Conservation (phyloP, 2,113 vertebrate genomes). For the Octodon degus region DNA sequence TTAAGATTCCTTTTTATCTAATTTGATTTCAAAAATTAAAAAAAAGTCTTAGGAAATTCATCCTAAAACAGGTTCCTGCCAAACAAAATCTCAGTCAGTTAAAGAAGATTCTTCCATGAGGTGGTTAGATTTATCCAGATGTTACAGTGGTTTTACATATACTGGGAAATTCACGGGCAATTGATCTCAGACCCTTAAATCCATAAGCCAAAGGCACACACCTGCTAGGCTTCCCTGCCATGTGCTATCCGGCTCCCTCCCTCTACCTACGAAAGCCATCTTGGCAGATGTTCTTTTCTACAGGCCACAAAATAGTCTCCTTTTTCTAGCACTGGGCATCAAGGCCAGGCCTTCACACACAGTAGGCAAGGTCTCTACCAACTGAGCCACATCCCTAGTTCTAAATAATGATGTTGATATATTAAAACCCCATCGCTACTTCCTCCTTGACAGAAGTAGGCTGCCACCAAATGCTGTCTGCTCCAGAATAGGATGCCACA, state of each 20-base stretch:
- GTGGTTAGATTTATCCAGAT: neutral
- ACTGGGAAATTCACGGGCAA: neutral
- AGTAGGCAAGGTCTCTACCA: neutral
- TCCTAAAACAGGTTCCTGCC: neutral
- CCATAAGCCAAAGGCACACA: neutral
- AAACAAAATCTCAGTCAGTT: neutral
- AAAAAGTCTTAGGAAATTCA: constrained; percentile 17
- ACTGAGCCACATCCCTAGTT: neutral
- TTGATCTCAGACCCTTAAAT: neutral
- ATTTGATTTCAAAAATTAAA: constrained; percentile 46
- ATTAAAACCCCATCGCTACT: constrained; percentile 30
- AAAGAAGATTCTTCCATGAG: neutral
- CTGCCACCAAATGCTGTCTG: neutral
- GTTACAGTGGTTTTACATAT: neutral
- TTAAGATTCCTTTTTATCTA: constrained; percentile 50
- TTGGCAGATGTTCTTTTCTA: constrained; percentile 19
- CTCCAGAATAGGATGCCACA: neutral
- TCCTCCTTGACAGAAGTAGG: neutral
- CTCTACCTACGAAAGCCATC: neutral
- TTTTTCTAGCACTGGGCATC: neutral
- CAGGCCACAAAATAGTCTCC: neutral
- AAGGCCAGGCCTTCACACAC: neutral
- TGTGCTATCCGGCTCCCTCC: neutral
- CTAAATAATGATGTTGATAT: neutral
- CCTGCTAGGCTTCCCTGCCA: neutral